Evolutionary conservation across 2,797 vertebrate genomes (phyloP), one percentile per base, ranked within the genome.

Genomic region (Taenioides sp.): DNA sequence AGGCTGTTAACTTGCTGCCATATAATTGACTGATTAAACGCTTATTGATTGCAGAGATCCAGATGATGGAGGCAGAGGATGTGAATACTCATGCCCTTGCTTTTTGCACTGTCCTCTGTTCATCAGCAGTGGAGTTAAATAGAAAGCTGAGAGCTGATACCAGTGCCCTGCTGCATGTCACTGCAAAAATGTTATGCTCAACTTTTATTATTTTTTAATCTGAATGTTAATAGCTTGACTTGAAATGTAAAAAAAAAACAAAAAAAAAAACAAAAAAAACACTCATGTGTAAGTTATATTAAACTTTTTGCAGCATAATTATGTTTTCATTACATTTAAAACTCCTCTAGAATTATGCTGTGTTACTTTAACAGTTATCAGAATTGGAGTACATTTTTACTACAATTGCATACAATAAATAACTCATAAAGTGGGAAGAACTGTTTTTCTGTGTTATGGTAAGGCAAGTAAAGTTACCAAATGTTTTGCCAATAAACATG

Each of bases 21-120:
- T 90, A 88, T 92, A 93, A 93, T 92, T 91, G 89, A 90, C 92
- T 91, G 91, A 94, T 94, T 92, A 93, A 94, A 92, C 85, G 83
- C 89, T 86, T 93, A 93, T 93, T 93, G 93, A 94, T 93, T 89
- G 89, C 87, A 73, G 83, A 86, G 87, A 92, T 91, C 84, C 47
- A 74, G 75, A 75, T 84, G 88, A 91, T 90, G 84, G 86, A 86
- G 88, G 78, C 74, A 57, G 73, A 82, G 80, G 88, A 91, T 91
- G 83, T 83, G 78, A 86, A 88, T 78, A 82, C 84, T 86, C 88
- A 82, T 82, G 84, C 76, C 81, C 86, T 87, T 82, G 78, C 80
- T 79, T 92, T 89, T 90, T 84, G 77, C 72, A 72, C 79, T 84
- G 75, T 87, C 86, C 84, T 80, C 79, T 82, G 78, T 81, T 80